Evolutionary conservation across 2,113 vertebrate genomes (phyloP).

Genomic region (Eudyptes chrysolophus): DNA sequence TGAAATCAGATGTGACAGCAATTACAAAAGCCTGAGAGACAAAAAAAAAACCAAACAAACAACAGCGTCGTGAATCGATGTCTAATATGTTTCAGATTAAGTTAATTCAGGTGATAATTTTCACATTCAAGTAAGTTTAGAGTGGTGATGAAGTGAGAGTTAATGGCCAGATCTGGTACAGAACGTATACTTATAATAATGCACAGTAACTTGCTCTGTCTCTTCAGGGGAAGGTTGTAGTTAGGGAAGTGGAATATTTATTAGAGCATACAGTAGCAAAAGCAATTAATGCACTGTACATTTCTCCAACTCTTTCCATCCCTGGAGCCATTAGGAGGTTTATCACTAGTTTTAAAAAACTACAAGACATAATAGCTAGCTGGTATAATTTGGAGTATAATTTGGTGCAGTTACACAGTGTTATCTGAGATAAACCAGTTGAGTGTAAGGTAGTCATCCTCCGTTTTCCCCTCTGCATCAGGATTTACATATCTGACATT

Average conservation of each 20-base stretch:
- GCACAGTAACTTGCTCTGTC: neutral
- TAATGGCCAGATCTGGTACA: neutral
- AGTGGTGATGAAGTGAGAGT: neutral
- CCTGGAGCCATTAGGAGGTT: neutral
- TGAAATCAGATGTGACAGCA: conserved; percentile 95
- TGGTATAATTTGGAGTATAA: neutral
- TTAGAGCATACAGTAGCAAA: neutral
- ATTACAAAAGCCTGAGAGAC: conserved; percentile 92
- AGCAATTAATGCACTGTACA: neutral
- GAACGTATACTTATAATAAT: neutral
- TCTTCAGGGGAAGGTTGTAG: neutral
- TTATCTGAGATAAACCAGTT: neutral
- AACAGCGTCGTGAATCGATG: neutral
- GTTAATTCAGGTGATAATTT: neutral
- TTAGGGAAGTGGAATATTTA: neutral
- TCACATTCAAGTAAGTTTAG: neutral
- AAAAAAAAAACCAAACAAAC: neutral
- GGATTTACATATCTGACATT: neutral
- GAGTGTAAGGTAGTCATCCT: neutral
- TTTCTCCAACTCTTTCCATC: neutral
- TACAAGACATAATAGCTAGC: neutral
- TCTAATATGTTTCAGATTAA: neutral
- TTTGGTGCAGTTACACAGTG: neutral
- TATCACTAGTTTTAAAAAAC: neutral
- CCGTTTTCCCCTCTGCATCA: neutral